Evolutionary conservation across 1,140 invertebrate species (phyloP).

Genomic region (Megalopta genalis): DNA sequence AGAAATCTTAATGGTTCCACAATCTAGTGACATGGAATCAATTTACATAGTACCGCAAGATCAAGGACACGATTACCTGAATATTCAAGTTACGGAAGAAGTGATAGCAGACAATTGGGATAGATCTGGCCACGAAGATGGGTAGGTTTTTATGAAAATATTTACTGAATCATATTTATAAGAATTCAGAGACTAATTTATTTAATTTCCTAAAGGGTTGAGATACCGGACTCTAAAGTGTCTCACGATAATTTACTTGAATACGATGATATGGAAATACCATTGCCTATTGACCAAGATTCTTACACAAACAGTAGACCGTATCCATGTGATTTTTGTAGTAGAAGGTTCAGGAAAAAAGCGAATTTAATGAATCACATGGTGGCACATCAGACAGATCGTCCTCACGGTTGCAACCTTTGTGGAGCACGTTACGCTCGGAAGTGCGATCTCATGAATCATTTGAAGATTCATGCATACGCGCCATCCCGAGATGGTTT

Average conservation of each 20-base stretch:
- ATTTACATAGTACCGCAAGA: constrained; percentile 78
- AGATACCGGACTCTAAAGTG: constrained; percentile 82
- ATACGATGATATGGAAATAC: constrained; percentile 87
- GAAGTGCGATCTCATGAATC: constrained; percentile 89
- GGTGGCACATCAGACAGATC: constrained; percentile 89
- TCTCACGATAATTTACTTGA: constrained; percentile 80
- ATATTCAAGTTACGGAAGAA: constrained; percentile 87
- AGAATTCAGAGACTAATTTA: neutral
- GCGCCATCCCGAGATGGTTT: constrained; percentile 80
- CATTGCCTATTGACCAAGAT: constrained; percentile 89
- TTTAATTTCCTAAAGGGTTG: constrained; percentile 77
- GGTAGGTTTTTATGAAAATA: constrained; percentile 76
- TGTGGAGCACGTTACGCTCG: constrained; percentile 89
- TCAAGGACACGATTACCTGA: constrained; percentile 80
- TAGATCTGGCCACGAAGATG: constrained; percentile 84
- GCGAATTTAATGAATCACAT: constrained; percentile 91
- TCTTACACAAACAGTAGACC: constrained; percentile 89
- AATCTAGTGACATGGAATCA: constrained; percentile 76
- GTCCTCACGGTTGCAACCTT: constrained; percentile 88
- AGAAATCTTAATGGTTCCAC: constrained; percentile 76
- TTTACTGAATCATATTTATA: neutral
- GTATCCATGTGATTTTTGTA: constrained; percentile 92
- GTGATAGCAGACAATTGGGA: constrained; percentile 90
- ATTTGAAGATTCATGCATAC: constrained; percentile 89
- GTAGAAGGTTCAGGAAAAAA: constrained; percentile 89